These are phyloP conservation scores for Bruchidius siliquastri DNA, from an alignment of 2,888 invertebrate species.

Conservation along the genomic window DNA sequence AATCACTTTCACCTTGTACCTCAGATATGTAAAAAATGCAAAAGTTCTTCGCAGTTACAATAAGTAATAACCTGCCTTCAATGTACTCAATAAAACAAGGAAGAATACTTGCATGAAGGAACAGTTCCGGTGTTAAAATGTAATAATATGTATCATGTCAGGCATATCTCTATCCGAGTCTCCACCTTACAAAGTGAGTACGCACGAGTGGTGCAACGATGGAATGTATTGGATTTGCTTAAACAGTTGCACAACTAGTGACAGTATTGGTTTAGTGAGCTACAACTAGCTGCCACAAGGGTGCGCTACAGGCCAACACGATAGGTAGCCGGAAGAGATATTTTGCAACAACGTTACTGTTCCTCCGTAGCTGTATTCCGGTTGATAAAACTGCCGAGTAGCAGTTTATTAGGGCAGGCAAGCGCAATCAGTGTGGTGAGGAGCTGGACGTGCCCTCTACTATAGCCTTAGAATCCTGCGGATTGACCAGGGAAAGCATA, in stretches of 20 bases:
- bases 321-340: neutral
- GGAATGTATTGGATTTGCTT: too few relatives aligned
- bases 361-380: neutral
- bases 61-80: neutral
- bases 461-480: conserved; percentile 47
- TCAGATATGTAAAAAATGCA: neutral
- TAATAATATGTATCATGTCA: too few relatives aligned
- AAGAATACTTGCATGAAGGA: neutral
- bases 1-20: too few relatives aligned
- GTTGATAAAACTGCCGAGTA: conserved; percentile 27
- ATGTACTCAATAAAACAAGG: neutral
- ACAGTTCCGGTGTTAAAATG: neutral
- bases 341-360: neutral
- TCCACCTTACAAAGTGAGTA: too few relatives aligned
- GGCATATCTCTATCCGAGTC: too few relatives aligned
- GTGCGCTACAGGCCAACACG: neutral
- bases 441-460: conserved; percentile 27
- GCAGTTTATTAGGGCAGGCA: conserved; percentile 26
- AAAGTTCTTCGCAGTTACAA: neutral
- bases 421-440: conserved; percentile 33
- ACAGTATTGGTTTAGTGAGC: too few relatives aligned
- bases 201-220: too few relatives aligned
- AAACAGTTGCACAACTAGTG: too few relatives aligned
- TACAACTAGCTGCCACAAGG: too few relatives aligned
- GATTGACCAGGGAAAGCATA: conserved; percentile 47